phyloP scores from a whole-genome alignment of 2,888 invertebrate genomes.

The Mongoloraphidia duomilia region DNA sequence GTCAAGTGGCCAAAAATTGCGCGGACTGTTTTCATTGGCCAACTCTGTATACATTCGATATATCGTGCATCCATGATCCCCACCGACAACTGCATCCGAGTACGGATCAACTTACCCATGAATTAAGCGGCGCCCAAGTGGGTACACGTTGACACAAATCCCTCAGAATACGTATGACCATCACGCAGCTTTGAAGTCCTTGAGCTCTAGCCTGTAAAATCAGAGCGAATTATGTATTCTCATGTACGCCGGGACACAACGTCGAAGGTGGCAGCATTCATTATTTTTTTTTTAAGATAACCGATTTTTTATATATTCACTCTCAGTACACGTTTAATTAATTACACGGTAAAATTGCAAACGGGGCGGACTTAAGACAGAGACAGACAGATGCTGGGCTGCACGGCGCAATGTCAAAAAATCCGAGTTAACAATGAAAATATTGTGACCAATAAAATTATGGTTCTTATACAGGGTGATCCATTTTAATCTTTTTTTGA shows the following conservation, averaged over 20 bases:
- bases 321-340: neutral
- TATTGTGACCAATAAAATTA: too few relatives aligned
- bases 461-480: too few relatives aligned
- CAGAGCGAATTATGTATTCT: neutral
- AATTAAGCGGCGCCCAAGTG: conserved; percentile 85
- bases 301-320: neutral
- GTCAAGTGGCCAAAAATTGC: too few relatives aligned
- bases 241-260: too few relatives aligned
- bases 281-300: neutral
- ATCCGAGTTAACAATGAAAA: too few relatives aligned
- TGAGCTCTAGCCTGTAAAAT: conserved; percentile 81
- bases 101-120: conserved; percentile 60
- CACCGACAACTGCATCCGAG: neutral
- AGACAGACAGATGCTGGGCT: too few relatives aligned
- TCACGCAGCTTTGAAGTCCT: conserved; percentile 88
- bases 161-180: conserved; percentile 88
- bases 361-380: too few relatives aligned
- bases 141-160: conserved; percentile 90
- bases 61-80: too few relatives aligned
- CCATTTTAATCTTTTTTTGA: too few relatives aligned
- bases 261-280: neutral
- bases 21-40: too few relatives aligned
- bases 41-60: too few relatives aligned
- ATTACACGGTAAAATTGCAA: neutral
- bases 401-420: too few relatives aligned